These are phyloP conservation scores for Callyntrura guangdongensis DNA, from an alignment of 2,888 invertebrate genomes.

Conservation along the genomic window DNA sequence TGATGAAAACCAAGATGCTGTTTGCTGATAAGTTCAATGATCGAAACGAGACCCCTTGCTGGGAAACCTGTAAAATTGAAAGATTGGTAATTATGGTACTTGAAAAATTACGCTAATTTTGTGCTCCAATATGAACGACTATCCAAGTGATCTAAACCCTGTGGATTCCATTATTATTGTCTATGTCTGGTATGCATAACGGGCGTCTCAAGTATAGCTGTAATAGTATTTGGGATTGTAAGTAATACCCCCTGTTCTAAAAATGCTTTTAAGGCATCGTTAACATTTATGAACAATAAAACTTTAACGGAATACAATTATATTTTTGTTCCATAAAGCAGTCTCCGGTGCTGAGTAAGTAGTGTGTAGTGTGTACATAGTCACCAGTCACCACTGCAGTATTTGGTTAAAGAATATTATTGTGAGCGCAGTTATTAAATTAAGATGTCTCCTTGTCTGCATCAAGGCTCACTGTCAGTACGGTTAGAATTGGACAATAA, in stretches of 20 bases:
- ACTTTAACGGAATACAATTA: constrained; percentile 25
- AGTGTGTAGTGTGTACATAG: background rate
- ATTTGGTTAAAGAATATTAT: background rate
- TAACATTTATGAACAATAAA: constrained; percentile 69
- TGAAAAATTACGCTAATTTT: constrained; percentile 66
- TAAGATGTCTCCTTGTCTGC: constrained; percentile 63
- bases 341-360: background rate
- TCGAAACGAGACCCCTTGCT: constrained; percentile 58
- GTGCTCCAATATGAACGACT: background rate
- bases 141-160: too few relatives aligned
- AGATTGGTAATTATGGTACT: constrained; percentile 5
- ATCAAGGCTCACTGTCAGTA: constrained; percentile 56
- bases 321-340: background rate
- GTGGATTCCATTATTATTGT: background rate
- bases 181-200: background rate
- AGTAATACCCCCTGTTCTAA: background rate
- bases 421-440: constrained; percentile 40
- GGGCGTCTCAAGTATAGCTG: background rate
- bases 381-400: background rate
- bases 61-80: constrained; percentile 62
- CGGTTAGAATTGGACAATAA: constrained; percentile 69
- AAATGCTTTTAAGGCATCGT: constrained; percentile 63
- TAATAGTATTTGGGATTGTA: background rate
- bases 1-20: constrained; percentile 26
- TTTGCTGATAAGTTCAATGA: constrained; percentile 55